These are phyloP conservation scores for Drosophila asahinai DNA, from an alignment of 1,140 invertebrate genomes.

Conservation along the genomic window DNA sequence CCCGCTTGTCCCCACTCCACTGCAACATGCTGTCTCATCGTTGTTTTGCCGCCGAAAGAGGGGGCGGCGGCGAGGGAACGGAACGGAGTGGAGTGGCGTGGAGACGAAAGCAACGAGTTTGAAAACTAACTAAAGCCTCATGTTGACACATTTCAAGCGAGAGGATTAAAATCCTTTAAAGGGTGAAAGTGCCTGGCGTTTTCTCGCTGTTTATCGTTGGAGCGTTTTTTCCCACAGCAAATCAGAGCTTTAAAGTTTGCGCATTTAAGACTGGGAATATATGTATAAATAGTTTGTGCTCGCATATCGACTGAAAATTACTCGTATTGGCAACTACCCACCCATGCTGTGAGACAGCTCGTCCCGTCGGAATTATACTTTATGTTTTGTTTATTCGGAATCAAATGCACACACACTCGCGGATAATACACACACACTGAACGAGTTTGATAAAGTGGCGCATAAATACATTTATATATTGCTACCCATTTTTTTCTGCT, in stretches of 20 bases:
- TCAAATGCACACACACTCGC: slow-evolving; percentile 62
- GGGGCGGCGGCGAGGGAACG: not conserved
- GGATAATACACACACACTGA: slow-evolving; percentile 25
- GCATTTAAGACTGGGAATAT: slow-evolving; percentile 26
- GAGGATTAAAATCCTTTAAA: slow-evolving; percentile 67
- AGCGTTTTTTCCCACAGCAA: slow-evolving; percentile 4
- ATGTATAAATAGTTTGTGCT: slow-evolving; percentile 59
- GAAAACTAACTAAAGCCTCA: slow-evolving; percentile 49
- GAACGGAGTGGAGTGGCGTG: slow-evolving; percentile 19
- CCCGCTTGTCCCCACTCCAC: slow-evolving; percentile 40
- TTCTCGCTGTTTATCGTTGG: slow-evolving; percentile 20
- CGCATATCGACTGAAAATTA: slow-evolving; percentile 70
- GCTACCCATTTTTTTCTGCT: slow-evolving; percentile 20
- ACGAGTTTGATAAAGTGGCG: slow-evolving; percentile 68
- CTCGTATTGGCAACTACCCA: slow-evolving; percentile 2
- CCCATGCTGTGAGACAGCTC: slow-evolving; percentile 20
- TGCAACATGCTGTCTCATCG: slow-evolving; percentile 77
- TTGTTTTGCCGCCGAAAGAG: slow-evolving; percentile 70
- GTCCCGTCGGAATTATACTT: slow-evolving; percentile 46
- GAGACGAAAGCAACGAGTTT: slow-evolving; percentile 30
- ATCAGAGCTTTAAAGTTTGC: slow-evolving; percentile 54
- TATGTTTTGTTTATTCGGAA: slow-evolving; percentile 59
- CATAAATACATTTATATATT: slow-evolving; percentile 56
- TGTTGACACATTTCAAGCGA: slow-evolving; percentile 76
- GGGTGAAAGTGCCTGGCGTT: slow-evolving; percentile 69